These are phyloP conservation scores for Psilopsiagon aurifrons DNA, from an alignment of 2,113 vertebrate species.

Conservation along the genomic window DNA sequence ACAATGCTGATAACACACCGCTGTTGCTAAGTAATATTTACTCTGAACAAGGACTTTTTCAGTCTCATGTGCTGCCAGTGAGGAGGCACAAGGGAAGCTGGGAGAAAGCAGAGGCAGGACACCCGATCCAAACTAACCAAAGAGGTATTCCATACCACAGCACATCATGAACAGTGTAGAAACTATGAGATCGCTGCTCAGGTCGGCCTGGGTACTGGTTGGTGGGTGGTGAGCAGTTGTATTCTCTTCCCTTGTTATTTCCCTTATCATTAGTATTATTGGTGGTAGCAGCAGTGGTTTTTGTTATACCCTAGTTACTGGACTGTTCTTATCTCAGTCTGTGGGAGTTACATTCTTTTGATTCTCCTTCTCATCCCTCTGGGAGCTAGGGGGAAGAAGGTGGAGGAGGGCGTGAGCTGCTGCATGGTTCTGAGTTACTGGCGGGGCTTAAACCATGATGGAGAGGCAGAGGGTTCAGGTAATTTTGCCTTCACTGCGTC, in stretches of 20 bases:
- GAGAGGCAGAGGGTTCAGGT: neutral
- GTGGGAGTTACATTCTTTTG: neutral
- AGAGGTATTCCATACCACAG: neutral
- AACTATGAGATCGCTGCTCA: neutral
- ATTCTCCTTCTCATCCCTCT: neutral
- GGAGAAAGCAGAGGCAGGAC: neutral
- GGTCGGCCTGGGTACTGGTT: neutral
- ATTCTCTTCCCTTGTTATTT: neutral
- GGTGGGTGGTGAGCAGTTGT: neutral
- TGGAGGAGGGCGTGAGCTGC: neutral
- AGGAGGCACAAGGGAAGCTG: neutral
- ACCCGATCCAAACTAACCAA: neutral
- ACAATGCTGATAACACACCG: neutral
- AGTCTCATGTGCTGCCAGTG: neutral
- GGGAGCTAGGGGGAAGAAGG: neutral
- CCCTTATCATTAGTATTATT: neutral
- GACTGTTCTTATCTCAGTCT: neutral
- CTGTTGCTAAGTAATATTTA: neutral
- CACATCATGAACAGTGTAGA: neutral
- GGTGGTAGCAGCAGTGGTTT: neutral
- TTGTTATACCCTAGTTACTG: neutral
- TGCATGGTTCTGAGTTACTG: neutral
- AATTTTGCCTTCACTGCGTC: neutral
- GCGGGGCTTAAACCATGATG: neutral
- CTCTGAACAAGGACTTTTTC: neutral